Evolutionary conservation across 2,113 vertebrate species (phyloP).

Genomic region (Bubo blakistoni): DNA sequence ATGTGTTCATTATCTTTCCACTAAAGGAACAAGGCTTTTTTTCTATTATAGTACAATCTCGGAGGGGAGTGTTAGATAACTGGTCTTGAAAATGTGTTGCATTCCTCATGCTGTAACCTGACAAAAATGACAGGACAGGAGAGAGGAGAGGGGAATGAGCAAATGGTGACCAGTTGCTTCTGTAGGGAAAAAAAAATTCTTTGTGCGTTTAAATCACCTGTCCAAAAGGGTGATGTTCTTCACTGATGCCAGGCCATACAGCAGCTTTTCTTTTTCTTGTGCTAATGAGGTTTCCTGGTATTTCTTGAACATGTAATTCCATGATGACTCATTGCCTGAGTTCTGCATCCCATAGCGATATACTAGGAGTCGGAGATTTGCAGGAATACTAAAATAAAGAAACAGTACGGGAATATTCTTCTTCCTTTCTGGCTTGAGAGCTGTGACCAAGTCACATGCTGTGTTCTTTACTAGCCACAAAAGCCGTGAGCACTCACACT

Average conservation of each 20-base stretch:
- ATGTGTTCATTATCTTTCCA: neutral
- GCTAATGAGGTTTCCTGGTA: conserved; percentile 83
- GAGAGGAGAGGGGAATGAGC: neutral
- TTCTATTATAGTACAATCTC: neutral
- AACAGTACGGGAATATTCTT: neutral
- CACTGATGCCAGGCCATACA: conserved; percentile 91
- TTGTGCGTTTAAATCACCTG: conserved; percentile 67
- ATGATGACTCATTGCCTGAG: conserved; percentile 72
- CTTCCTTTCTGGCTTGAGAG: neutral
- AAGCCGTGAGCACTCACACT: conserved; percentile 42
- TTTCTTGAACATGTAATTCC: conserved; percentile 82
- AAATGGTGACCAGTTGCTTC: neutral
- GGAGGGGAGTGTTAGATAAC: neutral
- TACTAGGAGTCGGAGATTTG: conserved; percentile 89
- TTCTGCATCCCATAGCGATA: conserved; percentile 94
- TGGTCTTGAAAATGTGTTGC: neutral
- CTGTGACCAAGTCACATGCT: neutral
- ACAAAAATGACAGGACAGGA: neutral
- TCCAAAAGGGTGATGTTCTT: conserved; percentile 77
- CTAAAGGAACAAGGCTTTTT: neutral
- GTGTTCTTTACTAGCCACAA: neutral
- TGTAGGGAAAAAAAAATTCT: neutral
- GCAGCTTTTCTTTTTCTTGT: conserved; percentile 95
- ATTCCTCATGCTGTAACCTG: neutral
- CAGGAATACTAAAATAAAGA: conserved; percentile 70